Evolutionary conservation across 1,140 invertebrate genomes (phyloP), one percentile per base, ranked within the genome.

Genomic region (Drosophila tropicalis): DNA sequence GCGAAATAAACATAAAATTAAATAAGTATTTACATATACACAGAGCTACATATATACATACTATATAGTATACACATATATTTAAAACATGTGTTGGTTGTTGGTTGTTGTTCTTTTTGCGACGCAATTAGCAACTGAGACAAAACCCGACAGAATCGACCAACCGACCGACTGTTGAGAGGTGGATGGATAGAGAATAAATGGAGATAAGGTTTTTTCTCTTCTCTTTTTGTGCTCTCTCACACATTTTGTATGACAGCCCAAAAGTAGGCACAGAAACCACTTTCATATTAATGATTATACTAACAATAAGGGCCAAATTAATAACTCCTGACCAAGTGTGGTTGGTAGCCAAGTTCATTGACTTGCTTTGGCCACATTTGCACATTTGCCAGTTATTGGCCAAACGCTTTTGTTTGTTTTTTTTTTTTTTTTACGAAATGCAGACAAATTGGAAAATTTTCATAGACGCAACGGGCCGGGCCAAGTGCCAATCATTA

Each of bases 401-500:
- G 64, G 32, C 39, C 36, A 68, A 71, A 78, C 64, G 76, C 68
- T 76, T 29, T 79, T 79, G 70, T 79, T 79, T 79, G 76, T 62
- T 66, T 79, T 29, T 29, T 29, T 29, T 29, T 22, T 29, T 29
- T 4, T 0, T 47, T 79, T 47, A 47, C 62, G 32, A 58, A 79
- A 72, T 72, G 73, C 76, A 71, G 64, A 75, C 72, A 78, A 78
- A 78, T 78, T 75, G 56, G 56, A 58, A 58, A 58, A 58, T 58
- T 39, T 58, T 58, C 56, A 58, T 58, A 58, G 56, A 58, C 56
- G 32, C 15, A 3, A 13, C 36, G 36, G 36, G 36, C 36, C 12
- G 41, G 44, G 44, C 56, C 56, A 58, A 58, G 56, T 58, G 56
- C 56, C 56, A 58, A 58, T 58, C 56, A 58, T 58, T 36, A 19